Evolutionary conservation across 1,140 invertebrate species (phyloP), one percentile per base, ranked within the genome.

Genomic region (Drosophila burlai): DNA sequence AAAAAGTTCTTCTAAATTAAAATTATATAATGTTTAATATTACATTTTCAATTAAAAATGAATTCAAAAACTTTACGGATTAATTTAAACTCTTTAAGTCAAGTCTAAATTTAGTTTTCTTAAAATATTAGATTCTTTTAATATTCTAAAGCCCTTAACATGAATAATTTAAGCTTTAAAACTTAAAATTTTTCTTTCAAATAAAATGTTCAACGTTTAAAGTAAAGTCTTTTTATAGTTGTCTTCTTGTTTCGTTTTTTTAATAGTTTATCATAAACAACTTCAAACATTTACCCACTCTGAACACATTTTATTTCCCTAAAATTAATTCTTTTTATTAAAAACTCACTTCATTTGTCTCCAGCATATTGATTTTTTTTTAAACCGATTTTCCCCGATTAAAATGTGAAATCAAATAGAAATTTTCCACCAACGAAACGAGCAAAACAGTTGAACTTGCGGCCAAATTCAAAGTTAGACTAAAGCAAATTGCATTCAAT

Each of bases 321-420:
- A 1, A 29, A 3, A 11, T 6, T 21, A 2, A 2, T 21, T 10
- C 0, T n/a, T 18, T 26, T 4, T 26, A 2, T 18, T 36, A 21
- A 13, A 1, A 24, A 89, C 84, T 89, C 43, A 87, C 84, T 40
- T 87, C 84, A 18, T 65, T 90, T 9, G 84, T 81, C 72, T 89
- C 84, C 43, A 87, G 29, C 84, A 87, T 87, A 55, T 63, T 66
- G 5, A 29, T 45, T 29, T 29, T 11, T 31, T 16, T 1, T 3
- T 36, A 7, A 0, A 26, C n/a, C 31, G 11, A 6, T 34, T 47
- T 40, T 4, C 36, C 11, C 16, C 9, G 50, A 64, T 43, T 75
- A 38, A 58, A 45, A 24, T 45, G 46, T 73, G 67, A 74, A 72
- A 18, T 52, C 36, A n/a, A 15, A 55, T 0, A 4, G 4, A n/a